A percentile compares a stretch with the other conserved stretches of the same genome.
phyloP scores from a whole-genome alignment of 2,113 vertebrate genomes.

The Diadophis punctatus region DNA sequence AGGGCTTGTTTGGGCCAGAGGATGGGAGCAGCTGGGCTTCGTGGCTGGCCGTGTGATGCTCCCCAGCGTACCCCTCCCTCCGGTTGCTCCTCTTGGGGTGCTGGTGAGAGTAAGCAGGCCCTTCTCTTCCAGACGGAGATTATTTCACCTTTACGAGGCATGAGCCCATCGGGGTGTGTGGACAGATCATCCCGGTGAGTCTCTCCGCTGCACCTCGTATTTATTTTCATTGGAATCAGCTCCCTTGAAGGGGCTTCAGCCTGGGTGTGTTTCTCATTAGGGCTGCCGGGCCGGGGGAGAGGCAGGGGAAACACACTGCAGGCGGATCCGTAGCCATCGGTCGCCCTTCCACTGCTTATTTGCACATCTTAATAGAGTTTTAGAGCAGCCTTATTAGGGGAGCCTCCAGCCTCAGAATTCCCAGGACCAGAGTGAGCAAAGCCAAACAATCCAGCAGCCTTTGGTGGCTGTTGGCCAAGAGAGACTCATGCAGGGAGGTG shows the following conservation, averaged over 20 bases:
- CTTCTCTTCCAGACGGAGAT: slow-evolving; percentile 90
- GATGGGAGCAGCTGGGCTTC: background rate
- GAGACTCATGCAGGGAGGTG: slow-evolving; percentile 46
- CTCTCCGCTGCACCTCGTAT: slow-evolving; percentile 59
- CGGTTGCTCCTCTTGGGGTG: background rate
- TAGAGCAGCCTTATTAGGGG: slow-evolving; percentile 66
- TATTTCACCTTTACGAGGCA: slow-evolving; percentile 97
- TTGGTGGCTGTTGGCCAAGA: slow-evolving; percentile 65
- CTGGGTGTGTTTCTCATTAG: slow-evolving; percentile 72
- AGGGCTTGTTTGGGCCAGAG: background rate
- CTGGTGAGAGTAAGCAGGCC: slow-evolving; percentile 57
- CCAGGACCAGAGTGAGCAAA: slow-evolving; percentile 73
- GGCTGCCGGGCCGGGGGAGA: background rate
- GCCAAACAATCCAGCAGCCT: slow-evolving; percentile 55
- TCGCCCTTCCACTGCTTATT: slow-evolving; percentile 80
- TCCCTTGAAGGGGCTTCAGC: slow-evolving; percentile 64
- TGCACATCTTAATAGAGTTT: slow-evolving; percentile 75
- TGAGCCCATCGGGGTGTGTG: slow-evolving; percentile 97
- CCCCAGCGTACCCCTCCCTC: background rate
- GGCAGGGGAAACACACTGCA: slow-evolving; percentile 66
- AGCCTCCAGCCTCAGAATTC: slow-evolving; percentile 70
- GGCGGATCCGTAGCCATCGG: slow-evolving; percentile 77
- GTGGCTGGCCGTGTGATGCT: background rate
- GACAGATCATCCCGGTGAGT: slow-evolving; percentile 99
- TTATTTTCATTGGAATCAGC: slow-evolving; percentile 72